Base-by-base conservation (phyloP, 2,888 invertebrate species). In the Pegoplata infirma region DNA sequence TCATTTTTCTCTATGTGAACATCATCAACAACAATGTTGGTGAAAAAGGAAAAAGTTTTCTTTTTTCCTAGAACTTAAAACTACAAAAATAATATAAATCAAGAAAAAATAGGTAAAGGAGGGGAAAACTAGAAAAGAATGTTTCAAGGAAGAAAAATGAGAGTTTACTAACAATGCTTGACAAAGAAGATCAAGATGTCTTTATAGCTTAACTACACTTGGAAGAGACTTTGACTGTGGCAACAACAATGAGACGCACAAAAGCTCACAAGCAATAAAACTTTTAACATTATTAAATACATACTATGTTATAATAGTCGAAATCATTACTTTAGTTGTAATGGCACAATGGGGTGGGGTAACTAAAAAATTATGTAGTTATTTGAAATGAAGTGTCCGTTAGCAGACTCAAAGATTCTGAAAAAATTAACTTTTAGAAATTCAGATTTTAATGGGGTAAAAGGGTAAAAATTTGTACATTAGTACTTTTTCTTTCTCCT, bases 1-100 rank as follows among this genome's bases (percentile, higher is more conserved):
- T 61, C 10, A 68, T 40, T 25, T 58, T 68, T 49, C 36, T 47
- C 17, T 36, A 68, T 21, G 47, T 32, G 14, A n/a, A 46, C 21
- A 14, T 32, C 21, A 14, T 32, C 16, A 21, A 28, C 19, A 66
- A 55, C 5, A 44, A 25, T 40, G 7, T 10, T 16, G 10, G 6
- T 17, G 25, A 53, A 53, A 25, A 2, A 5, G n/a, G 16, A 16
- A 56, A n/a, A 46, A 47, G 7, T 19, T 51, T 23, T 49, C n/a
- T n/a, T n/a, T n/a, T n/a, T n/a, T n/a, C n/a, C n/a, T n/a, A n/a
- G n/a, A n/a, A n/a, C n/a, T n/a, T n/a, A n/a, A n/a, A n/a, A n/a
- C n/a, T n/a, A n/a, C n/a, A n/a, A n/a, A n/a, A n/a, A 40, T n/a
- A 36, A 36, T n/a, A n/a, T 2, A 12, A 40, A 12, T n/a, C n/a